Evolutionary conservation across 64 coral and sea anemone genomes (phyloP), one percentile per base, ranked within the genome.

Genomic region (Catalaphyllia jardinei): DNA sequence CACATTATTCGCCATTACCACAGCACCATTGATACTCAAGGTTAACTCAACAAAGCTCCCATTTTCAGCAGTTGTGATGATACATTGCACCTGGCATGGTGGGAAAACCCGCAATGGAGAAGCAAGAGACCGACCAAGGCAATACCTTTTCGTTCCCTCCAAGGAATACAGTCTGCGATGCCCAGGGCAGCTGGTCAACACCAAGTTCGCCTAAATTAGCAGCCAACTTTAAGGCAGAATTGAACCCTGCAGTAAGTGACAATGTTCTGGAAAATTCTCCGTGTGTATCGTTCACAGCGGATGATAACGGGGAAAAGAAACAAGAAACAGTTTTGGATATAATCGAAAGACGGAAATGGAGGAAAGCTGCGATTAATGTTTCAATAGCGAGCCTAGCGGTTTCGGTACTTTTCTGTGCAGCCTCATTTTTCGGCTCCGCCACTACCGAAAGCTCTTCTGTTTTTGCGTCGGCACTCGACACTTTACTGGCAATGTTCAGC

Each of bases 301-400:
- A 78, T 3, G 76, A 78, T 14, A 54, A 24, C 9, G 74, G 22
- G 10, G 29, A 27, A 8, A 76, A 76, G 29, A 78, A 78, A 54
- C 76, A 25, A n/a, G 76, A 78, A 51, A 25, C 49, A 13, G 20
- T 78, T 10, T 49, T 46, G 42, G 42, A 54, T 55, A 20, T 52
- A 8, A 51, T 54, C 76, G 18, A 78, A 52, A 78, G 39, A 28
- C 49, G 19, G 15, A 77, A 77, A 77, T 78, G 76, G 76, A 78
- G 46, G 55, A 51, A 17, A 78, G 42, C 76, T 25, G 19, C n/a
- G 6, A 19, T 77, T 9, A 22, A 31, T 77, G 75, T 77, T 77
- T 18, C 75, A 51, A n/a, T 77, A 9, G 75, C 35, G 6, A 77
- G 75, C 46, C 24, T 78, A 8, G 39, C 20, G 22, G 49, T 46